Conservation (phyloP, 2,888 invertebrate genomes). For the Drosophila kanekoi region DNA sequence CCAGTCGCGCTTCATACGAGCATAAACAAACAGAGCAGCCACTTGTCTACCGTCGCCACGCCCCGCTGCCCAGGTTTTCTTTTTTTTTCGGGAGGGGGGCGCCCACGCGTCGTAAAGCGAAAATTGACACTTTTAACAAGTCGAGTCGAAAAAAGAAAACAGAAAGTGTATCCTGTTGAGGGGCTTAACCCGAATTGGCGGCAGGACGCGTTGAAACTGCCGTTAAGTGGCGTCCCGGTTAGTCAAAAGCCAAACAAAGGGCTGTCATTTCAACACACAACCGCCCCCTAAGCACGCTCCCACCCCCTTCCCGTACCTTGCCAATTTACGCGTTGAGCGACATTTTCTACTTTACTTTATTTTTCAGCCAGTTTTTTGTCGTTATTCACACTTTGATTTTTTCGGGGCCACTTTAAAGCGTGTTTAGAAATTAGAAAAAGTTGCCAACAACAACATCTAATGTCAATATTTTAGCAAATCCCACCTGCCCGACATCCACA, state of each 20-base stretch:
- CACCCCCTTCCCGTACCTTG: slow-evolving; percentile 29
- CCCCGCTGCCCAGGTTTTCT: slow-evolving; percentile 15
- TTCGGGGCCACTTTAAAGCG: slow-evolving; percentile 18
- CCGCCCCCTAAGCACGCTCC: neutral
- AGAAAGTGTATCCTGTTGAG: slow-evolving; percentile 58
- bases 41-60: slow-evolving; percentile 32
- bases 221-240: slow-evolving; percentile 72
- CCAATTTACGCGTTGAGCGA: slow-evolving; percentile 64
- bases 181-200: slow-evolving; percentile 69
- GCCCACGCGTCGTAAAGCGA: slow-evolving; percentile 67
- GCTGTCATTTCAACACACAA: slow-evolving; percentile 18
- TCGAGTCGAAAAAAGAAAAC: slow-evolving; percentile 27
- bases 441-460: slow-evolving; percentile 21
- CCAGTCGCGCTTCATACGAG: slow-evolving; percentile 43
- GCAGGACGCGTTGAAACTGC: slow-evolving; percentile 28
- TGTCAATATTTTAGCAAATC: slow-evolving; percentile 46
- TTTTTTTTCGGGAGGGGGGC: neutral
- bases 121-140: slow-evolving; percentile 80
- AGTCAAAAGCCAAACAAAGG: slow-evolving; percentile 70
- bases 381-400: slow-evolving; percentile 22
- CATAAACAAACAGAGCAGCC: slow-evolving; percentile 64
- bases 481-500: neutral
- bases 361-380: slow-evolving; percentile 1
- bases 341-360: slow-evolving; percentile 19
- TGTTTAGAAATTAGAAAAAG: slow-evolving; percentile 58